Evolutionary conservation across 2,113 vertebrate species (phyloP).

Genomic region (Psilopogon haemacephalus): DNA sequence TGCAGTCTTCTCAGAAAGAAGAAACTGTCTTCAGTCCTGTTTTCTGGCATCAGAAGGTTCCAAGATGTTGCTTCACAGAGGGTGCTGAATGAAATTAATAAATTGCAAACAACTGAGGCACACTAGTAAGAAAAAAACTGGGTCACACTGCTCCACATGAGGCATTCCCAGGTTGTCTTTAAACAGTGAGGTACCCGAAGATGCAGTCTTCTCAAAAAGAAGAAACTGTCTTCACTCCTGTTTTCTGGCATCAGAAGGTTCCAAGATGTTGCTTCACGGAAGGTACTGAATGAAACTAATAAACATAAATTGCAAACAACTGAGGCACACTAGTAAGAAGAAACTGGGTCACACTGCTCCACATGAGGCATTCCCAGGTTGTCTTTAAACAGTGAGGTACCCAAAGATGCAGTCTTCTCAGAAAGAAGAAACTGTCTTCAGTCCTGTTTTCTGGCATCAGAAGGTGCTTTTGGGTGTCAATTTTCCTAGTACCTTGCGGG

Average conservation of each 20-base stretch:
- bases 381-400: neutral
- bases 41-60: too few species aligned
- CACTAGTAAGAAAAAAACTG: too few species aligned
- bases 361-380: neutral
- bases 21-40: too few species aligned
- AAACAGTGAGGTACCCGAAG: too few species aligned
- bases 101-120: too few species aligned
- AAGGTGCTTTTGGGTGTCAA: neutral
- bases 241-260: too few species aligned
- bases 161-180: too few species aligned
- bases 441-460: neutral
- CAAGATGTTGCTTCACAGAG: too few species aligned
- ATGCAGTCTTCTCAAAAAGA: too few species aligned
- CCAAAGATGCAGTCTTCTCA: neutral
- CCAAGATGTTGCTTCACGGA: neutral
- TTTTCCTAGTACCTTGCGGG: neutral
- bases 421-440: neutral
- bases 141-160: too few species aligned
- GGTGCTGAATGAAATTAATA: too few species aligned
- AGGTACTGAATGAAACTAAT: neutral
- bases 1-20: neutral
- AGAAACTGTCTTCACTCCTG: too few species aligned
- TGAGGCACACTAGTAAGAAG: neutral
- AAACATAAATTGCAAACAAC: neutral
- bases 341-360: neutral